Evolutionary conservation across 2,797 vertebrate species (phyloP).

Genomic region (Xiphophorus birchmanni): DNA sequence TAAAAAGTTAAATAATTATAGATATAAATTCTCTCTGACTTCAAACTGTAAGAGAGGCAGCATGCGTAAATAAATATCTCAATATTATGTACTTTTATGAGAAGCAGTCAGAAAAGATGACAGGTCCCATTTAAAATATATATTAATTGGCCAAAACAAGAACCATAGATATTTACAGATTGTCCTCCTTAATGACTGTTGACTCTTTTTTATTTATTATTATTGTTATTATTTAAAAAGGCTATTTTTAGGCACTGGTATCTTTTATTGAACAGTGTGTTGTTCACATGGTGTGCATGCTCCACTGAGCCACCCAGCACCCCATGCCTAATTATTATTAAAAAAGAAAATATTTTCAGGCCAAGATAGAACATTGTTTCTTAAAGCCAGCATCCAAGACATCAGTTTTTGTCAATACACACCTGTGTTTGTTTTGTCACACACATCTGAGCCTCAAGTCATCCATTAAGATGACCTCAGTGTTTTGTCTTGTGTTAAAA

Average conservation of each 20-base stretch:
- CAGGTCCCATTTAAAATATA: background rate
- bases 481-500: background rate
- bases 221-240: background rate
- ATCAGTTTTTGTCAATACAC: background rate
- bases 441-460: slow-evolving; percentile 7
- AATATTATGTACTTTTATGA: background rate
- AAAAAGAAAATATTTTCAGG: background rate
- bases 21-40: slow-evolving; percentile 2
- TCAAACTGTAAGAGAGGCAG: background rate
- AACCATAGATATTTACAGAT: background rate
- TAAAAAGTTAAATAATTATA: slow-evolving; percentile 8
- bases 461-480: background rate
- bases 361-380: background rate
- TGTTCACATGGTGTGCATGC: too few species aligned
- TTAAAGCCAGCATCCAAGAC: background rate
- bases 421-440: background rate
- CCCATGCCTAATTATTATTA: background rate
- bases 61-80: background rate
- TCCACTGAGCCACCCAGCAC: too few species aligned
- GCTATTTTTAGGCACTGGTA: background rate
- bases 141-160: background rate
- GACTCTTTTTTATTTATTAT: too few species aligned
- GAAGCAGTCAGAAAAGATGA: background rate
- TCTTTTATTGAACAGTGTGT: too few species aligned
- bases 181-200: background rate